A percentile compares a stretch with the other conserved stretches of the same genome.
Conservation (phyloP, 2,113 vertebrate species). For the Passer domesticus region DNA sequence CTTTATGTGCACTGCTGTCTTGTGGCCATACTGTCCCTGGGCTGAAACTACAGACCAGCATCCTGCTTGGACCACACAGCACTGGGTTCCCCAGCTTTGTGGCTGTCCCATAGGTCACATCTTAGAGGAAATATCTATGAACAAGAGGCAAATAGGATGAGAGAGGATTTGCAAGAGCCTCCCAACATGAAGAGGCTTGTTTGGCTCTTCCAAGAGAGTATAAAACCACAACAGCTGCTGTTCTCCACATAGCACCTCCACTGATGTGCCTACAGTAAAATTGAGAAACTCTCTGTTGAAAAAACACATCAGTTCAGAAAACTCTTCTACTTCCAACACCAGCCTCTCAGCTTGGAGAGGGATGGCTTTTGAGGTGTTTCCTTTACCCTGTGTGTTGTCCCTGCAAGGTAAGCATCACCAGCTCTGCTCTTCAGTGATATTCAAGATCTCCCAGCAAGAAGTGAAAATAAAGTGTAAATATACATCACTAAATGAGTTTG, state of each 20-base stretch:
- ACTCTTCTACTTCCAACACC: not conserved
- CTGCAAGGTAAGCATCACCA: not conserved
- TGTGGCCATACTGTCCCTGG: not conserved
- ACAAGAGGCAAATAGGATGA: not conserved
- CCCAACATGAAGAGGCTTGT: not conserved
- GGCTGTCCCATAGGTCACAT: not conserved
- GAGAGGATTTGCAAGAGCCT: not conserved
- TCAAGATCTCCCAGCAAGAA: not conserved
- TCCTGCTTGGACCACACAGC: not conserved
- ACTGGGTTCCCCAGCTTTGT: not conserved
- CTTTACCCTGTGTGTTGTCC: fast-evolving
- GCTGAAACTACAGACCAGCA: not conserved
- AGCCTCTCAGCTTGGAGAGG: not conserved
- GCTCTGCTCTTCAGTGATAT: not conserved
- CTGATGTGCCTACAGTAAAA: fast-evolving
- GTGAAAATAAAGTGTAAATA: not conserved
- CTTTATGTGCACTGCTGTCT: not conserved
- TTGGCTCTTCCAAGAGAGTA: not conserved
- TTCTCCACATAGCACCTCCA: not conserved
- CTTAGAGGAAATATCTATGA: not conserved
- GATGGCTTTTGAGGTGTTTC: not conserved
- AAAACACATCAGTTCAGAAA: not conserved
- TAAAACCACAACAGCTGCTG: not conserved
- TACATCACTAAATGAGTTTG: not conserved
- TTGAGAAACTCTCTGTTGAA: not conserved